A percentile compares a stretch with the other conserved stretches of the same genome.
phyloP scores from a whole-genome alignment of 1,140 invertebrate species.

The Bombyx mori region DNA sequence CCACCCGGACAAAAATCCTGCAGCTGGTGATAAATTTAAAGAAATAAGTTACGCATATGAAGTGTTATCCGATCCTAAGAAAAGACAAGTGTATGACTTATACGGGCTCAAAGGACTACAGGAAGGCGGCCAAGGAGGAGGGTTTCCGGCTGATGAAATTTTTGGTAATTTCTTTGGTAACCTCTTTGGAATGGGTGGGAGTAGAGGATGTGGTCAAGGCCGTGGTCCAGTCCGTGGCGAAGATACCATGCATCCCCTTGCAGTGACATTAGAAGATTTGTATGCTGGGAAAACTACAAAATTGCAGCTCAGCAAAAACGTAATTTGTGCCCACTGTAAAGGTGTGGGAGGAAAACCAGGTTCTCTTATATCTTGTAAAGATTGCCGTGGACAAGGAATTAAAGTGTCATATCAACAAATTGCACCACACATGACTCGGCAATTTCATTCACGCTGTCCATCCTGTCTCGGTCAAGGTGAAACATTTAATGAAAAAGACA shows the following conservation, averaged over 20 bases:
- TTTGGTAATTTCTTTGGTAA: slow-evolving; percentile 78
- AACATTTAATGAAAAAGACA: slow-evolving; percentile 85
- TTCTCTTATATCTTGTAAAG: slow-evolving; percentile 77
- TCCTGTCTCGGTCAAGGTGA: slow-evolving; percentile 81
- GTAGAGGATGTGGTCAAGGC: slow-evolving; percentile 64
- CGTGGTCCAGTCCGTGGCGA: slow-evolving; percentile 73
- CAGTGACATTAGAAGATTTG: slow-evolving; percentile 90
- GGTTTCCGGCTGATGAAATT: slow-evolving; percentile 73
- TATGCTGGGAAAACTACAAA: slow-evolving; percentile 91
- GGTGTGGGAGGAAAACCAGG: slow-evolving; percentile 89
- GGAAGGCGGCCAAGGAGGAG: slow-evolving; percentile 77
- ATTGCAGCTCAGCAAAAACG: slow-evolving; percentile 88
- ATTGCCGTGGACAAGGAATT: slow-evolving; percentile 85
- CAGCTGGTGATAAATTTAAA: slow-evolving; percentile 88
- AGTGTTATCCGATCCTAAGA: slow-evolving; percentile 81
- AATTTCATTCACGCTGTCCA: slow-evolving; percentile 83
- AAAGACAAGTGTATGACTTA: slow-evolving; percentile 81
- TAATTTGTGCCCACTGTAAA: slow-evolving; percentile 87
- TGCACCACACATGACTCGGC: slow-evolving; percentile 87
- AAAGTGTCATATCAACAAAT: slow-evolving; percentile 80
- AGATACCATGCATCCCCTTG: slow-evolving; percentile 80
- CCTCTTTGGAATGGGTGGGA: slow-evolving; percentile 74
- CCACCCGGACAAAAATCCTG: slow-evolving; percentile 90
- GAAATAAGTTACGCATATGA: slow-evolving; percentile 92
- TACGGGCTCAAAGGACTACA: slow-evolving; percentile 86